Conservation (phyloP, 2,888 invertebrate species). For the Chloromyia formosa region DNA sequence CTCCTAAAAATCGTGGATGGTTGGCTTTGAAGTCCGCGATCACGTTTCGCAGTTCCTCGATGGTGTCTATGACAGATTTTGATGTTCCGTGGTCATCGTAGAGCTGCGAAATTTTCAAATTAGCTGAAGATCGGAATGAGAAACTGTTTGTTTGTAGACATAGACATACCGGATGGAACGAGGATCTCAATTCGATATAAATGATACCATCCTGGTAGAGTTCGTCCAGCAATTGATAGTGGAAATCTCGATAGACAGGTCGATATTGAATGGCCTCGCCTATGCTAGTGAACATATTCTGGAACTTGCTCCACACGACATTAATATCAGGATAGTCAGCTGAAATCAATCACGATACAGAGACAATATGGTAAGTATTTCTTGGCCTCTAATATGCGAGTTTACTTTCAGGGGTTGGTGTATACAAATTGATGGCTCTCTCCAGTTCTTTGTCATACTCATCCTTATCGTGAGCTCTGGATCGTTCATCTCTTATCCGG, state of each 20-base stretch:
- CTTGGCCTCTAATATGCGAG: slow-evolving; percentile 54
- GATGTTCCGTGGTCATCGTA: slow-evolving; percentile 68
- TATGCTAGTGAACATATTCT: slow-evolving; percentile 64
- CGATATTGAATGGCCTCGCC: slow-evolving; percentile 65
- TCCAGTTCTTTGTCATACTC: slow-evolving; percentile 68
- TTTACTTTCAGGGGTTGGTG: slow-evolving; percentile 64
- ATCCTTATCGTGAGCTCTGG: slow-evolving; percentile 60
- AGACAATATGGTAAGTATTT: slow-evolving; percentile 56
- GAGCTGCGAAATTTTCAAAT: slow-evolving; percentile 55
- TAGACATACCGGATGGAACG: slow-evolving; percentile 24
- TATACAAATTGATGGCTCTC: slow-evolving; percentile 69
- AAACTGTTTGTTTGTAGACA: too few relatives aligned
- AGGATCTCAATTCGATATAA: slow-evolving; percentile 69
- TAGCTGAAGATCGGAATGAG: neutral
- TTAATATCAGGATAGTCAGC: slow-evolving; percentile 59
- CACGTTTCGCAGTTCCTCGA: slow-evolving; percentile 60
- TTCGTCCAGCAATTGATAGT: slow-evolving; percentile 67
- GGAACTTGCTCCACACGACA: slow-evolving; percentile 67
- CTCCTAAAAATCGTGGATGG: slow-evolving; percentile 70
- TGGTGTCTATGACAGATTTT: slow-evolving; percentile 64
- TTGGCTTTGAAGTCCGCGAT: slow-evolving; percentile 65
- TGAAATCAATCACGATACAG: slow-evolving; percentile 58
- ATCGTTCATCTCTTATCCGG: slow-evolving; percentile 58
- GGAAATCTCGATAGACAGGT: slow-evolving; percentile 68
- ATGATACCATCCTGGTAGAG: slow-evolving; percentile 70